phyloP scores from a whole-genome alignment of 1,140 invertebrate genomes.

The Hycleus cichorii region DNA sequence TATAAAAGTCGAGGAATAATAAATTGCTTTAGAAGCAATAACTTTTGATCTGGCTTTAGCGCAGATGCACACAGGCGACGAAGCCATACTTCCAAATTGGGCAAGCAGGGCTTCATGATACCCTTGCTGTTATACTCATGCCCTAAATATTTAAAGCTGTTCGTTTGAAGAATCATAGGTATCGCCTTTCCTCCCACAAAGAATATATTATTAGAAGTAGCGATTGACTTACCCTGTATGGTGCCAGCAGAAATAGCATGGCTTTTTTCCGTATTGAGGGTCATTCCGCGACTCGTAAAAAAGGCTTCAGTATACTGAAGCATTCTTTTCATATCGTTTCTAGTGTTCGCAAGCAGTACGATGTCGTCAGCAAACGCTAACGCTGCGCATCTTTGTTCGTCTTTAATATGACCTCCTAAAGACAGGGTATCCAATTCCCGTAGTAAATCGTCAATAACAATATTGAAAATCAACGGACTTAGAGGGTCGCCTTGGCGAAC shows the following conservation, averaged over 20 bases:
- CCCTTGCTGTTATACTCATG: conserved; percentile 26
- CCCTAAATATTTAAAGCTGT: conserved; percentile 36
- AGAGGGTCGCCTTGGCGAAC: conserved; percentile 46
- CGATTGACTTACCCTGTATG: not conserved
- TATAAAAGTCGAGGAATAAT: too few species aligned
- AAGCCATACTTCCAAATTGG: too few species aligned
- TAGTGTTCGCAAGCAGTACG: too few species aligned
- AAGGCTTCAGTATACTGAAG: too few species aligned
- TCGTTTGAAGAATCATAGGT: conserved; percentile 9
- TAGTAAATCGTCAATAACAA: conserved; percentile 40
- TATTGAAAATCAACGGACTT: conserved; percentile 43
- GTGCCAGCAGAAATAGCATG: conserved; percentile 22
- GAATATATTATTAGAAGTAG: not conserved
- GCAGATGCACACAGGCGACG: not conserved
- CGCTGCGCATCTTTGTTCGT: too few species aligned
- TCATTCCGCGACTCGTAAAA: not conserved
- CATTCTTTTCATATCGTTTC: too few species aligned
- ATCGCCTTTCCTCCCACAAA: conserved; percentile 1
- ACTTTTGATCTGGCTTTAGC: too few species aligned
- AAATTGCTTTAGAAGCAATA: too few species aligned
- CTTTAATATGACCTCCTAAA: too few species aligned
- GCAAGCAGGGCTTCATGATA: not conserved
- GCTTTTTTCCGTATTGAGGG: conserved; percentile 35
- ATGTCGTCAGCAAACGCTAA: too few species aligned
- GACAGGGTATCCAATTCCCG: not conserved